These are phyloP conservation scores for Melanotus villosus DNA, from an alignment of 2,888 invertebrate genomes.

Conservation along the genomic window DNA sequence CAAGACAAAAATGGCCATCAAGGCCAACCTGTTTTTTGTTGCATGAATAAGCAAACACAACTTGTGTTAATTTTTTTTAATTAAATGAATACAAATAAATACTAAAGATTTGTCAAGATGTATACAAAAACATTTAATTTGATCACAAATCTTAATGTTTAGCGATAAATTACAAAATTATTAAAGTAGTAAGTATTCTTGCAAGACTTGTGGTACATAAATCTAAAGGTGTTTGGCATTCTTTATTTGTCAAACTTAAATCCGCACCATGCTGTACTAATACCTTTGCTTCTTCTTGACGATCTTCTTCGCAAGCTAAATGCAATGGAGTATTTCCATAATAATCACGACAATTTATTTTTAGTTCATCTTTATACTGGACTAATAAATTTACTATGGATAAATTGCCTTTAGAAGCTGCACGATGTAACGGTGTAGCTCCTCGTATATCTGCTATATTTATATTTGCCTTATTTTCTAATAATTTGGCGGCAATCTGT, in stretches of 20 bases:
- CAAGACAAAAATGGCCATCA: no score
- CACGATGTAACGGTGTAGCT: slow-evolving; percentile 85
- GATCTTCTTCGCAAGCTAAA: slow-evolving; percentile 86
- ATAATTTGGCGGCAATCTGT: slow-evolving; percentile 77
- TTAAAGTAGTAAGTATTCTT: slow-evolving; percentile 27
- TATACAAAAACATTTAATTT: no score
- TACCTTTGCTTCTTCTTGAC: slow-evolving; percentile 77
- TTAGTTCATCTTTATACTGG: slow-evolving; percentile 69
- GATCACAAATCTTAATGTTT: no score
- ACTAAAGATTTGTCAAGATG: no score
- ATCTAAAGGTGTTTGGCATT: slow-evolving; percentile 78
- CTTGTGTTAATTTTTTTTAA: no score
- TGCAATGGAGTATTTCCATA: slow-evolving; percentile 87
- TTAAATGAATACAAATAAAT: no score
- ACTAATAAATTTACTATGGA: slow-evolving; percentile 79
- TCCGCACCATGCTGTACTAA: slow-evolving; percentile 78
- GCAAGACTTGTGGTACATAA: slow-evolving; percentile 64
- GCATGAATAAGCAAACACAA: no score
- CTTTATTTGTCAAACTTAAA: slow-evolving; percentile 74
- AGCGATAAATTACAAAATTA: no score
- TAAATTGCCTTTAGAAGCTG: slow-evolving; percentile 82
- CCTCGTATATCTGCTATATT: slow-evolving; percentile 79
- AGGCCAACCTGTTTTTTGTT: no score
- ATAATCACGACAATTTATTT: slow-evolving; percentile 75
- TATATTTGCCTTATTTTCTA: slow-evolving; percentile 78